A percentile compares a stretch with the other conserved stretches of the same genome.
Evolutionary conservation across 2,797 vertebrate genomes (phyloP).

Genomic region (Crax fasciolata): DNA sequence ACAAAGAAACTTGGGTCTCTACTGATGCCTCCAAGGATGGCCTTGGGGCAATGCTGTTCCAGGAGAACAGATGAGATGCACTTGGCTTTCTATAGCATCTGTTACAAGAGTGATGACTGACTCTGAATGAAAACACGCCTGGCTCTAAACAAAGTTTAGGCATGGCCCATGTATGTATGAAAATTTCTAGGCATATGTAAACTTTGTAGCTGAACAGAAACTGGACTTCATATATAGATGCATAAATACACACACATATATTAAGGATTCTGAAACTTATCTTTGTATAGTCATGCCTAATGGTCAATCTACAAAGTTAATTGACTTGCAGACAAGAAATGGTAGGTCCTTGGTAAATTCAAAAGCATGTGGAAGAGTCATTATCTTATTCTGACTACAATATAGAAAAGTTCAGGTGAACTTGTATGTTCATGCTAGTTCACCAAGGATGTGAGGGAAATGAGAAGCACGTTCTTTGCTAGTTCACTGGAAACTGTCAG

Average conservation of each 20-base stretch:
- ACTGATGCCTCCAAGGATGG: slow-evolving; percentile 59
- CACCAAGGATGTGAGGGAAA: neutral
- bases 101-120: slow-evolving; percentile 11
- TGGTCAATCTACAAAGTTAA: neutral
- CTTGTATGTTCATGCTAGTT: neutral
- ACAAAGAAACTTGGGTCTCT: slow-evolving; percentile 45
- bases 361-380: neutral
- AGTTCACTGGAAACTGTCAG: neutral
- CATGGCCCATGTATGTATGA: neutral
- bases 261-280: neutral
- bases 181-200: slow-evolving; percentile 3
- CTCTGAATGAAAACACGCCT: slow-evolving; percentile 30
- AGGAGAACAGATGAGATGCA: slow-evolving; percentile 28
- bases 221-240: neutral
- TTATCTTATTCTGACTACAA: neutral
- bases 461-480: neutral
- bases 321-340: neutral
- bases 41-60: slow-evolving; percentile 54
- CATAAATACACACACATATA: neutral
- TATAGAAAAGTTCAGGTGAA: neutral
- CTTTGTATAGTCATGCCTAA: neutral
- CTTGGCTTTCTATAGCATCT: slow-evolving; percentile 36
- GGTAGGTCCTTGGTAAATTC: neutral
- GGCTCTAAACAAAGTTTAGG: slow-evolving; percentile 31
- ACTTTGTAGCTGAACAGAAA: slow-evolving; percentile 11